Conservation (phyloP, 2,113 vertebrate genomes). For the Gasterosteus aculeatus region DNA sequence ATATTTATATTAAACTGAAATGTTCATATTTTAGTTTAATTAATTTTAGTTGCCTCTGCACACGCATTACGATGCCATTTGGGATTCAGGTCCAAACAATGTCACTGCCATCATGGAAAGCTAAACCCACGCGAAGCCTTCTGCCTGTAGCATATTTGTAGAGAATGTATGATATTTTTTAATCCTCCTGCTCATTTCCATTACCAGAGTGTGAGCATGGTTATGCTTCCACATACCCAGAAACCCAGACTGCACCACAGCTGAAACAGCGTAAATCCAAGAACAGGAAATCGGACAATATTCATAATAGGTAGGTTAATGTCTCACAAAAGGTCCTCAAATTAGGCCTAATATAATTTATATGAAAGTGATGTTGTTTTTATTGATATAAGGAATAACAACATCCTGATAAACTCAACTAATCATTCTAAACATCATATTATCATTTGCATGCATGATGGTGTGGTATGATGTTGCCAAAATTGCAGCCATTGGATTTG, state of each 20-base stretch:
- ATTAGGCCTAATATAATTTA: background rate
- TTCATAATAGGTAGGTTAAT: constrained; percentile 71
- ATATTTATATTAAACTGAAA: background rate
- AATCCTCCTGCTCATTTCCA: constrained; percentile 34
- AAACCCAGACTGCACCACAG: constrained; percentile 80
- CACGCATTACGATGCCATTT: background rate
- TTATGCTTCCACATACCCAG: constrained; percentile 91
- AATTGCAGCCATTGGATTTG: background rate
- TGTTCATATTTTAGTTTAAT: background rate
- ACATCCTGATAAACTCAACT: background rate
- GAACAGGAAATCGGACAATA: constrained; percentile 85
- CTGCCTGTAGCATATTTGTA: constrained; percentile 3
- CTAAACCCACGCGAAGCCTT: background rate
- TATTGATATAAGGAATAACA: background rate
- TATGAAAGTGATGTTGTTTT: background rate
- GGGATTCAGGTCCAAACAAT: constrained; percentile 12
- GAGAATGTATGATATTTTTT: constrained; percentile 7
- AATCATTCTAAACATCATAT: background rate
- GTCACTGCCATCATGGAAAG: constrained; percentile 10
- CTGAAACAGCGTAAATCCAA: constrained; percentile 89
- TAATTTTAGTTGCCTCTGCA: background rate
- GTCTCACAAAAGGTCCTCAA: background rate
- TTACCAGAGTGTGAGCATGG: constrained; percentile 92
- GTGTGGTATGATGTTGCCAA: background rate
- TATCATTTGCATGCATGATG: background rate